These are phyloP conservation scores for Linurgus olivaceus DNA, from an alignment of 2,797 vertebrate genomes.

Conservation along the genomic window DNA sequence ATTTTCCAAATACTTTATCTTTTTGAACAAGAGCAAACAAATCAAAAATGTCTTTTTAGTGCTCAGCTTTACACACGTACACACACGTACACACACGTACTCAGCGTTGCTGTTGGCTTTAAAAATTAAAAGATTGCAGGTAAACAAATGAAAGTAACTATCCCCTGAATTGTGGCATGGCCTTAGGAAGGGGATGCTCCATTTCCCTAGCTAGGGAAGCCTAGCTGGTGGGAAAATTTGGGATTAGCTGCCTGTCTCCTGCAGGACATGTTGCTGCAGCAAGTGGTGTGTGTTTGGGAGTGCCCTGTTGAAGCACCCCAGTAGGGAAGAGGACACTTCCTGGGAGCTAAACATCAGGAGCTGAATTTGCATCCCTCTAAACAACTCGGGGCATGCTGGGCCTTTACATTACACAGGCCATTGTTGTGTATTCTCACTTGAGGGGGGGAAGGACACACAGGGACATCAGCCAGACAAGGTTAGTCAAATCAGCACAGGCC, in stretches of 20 bases:
- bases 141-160: not conserved
- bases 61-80: not conserved
- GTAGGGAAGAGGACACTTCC: not conserved
- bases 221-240: not conserved
- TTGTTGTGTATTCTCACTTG: accelerated
- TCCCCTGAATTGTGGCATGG: not conserved
- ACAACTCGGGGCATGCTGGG: not conserved
- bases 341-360: not conserved
- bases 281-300: accelerated
- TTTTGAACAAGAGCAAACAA: not conserved
- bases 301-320: not conserved
- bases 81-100: accelerated
- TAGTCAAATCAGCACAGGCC: not conserved
- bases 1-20: not conserved
- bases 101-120: not conserved
- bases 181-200: not conserved
- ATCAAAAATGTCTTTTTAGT: not conserved
- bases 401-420: not conserved
- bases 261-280: not conserved
- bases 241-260: conserved; percentile 44
- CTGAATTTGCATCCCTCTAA: not conserved
- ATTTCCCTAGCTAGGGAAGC: not conserved
- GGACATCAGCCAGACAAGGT: not conserved
- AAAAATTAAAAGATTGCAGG: not conserved
- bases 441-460: not conserved